Evolutionary conservation across 2,113 vertebrate genomes (phyloP).

Genomic region (Caloenas nicobarica): DNA sequence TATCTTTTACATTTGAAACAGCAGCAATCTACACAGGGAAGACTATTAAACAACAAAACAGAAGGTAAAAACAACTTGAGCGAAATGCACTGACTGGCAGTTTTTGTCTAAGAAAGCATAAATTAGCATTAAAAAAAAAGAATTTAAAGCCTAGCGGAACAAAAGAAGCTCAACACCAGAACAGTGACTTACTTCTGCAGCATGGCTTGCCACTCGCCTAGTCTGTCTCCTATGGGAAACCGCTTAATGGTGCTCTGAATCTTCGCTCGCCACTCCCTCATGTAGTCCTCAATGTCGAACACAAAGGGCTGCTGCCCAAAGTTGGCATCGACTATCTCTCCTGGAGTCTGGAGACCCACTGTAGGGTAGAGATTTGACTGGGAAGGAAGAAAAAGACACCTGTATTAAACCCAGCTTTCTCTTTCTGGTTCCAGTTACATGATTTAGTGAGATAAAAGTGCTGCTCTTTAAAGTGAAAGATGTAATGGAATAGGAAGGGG

Average conservation of each 20-base stretch:
- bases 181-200: constrained; percentile 90
- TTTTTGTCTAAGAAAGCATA: not conserved
- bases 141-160: not conserved
- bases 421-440: accelerated
- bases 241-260: constrained; percentile 94
- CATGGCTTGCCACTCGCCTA: constrained; percentile 97
- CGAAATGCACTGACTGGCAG: not conserved
- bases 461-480: not conserved
- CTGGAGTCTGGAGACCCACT: constrained; percentile 96
- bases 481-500: not conserved
- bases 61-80: not conserved
- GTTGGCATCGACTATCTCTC: constrained; percentile 98
- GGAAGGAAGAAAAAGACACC: constrained; percentile 64
- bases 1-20: not conserved
- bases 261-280: constrained; percentile 96
- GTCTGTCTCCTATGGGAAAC: constrained; percentile 93
- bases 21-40: not conserved
- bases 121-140: not conserved
- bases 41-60: not conserved
- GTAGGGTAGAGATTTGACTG: constrained; percentile 98
- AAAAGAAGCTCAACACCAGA: not conserved
- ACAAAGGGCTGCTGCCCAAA: constrained; percentile 98
- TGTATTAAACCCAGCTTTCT: constrained; percentile 9
- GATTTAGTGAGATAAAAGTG: not conserved
- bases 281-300: constrained; percentile 99